These are phyloP conservation scores for Chromis chromis DNA, from an alignment of 2,797 vertebrate species.

Conservation along the genomic window DNA sequence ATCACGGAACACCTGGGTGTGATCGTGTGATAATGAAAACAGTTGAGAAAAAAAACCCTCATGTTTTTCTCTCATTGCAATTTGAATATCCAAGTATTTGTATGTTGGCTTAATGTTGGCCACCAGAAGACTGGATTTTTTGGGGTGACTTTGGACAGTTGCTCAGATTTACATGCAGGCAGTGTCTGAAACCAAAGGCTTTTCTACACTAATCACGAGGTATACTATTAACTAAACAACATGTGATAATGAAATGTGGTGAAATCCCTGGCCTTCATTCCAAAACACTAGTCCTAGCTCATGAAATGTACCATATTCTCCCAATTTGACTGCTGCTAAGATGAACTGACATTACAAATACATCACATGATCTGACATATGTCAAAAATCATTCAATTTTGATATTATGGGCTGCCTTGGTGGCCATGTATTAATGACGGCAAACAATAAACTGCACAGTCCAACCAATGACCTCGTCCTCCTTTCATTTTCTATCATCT, in stretches of 20 bases:
- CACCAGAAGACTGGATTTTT: conserved; percentile 16
- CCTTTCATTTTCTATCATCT: too few relatives aligned
- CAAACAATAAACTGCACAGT: neutral
- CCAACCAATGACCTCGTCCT: too few relatives aligned
- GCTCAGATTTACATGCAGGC: conserved; percentile 47
- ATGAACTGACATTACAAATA: too few relatives aligned
- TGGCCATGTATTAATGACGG: neutral
- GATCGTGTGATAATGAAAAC: conserved; percentile 34
- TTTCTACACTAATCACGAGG: conserved; percentile 12
- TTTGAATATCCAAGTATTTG: neutral
- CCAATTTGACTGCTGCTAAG: too few relatives aligned
- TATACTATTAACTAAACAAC: neutral
- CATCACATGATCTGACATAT: too few relatives aligned
- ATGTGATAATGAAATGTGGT: neutral
- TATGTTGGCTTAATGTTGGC: conserved; percentile 2
- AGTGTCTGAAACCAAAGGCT: neutral
- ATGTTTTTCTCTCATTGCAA: neutral
- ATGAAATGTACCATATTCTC: too few relatives aligned
- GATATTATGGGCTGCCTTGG: neutral
- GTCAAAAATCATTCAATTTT: neutral
- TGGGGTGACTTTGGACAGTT: conserved; percentile 40
- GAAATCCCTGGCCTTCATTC: neutral
- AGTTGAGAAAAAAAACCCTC: neutral
- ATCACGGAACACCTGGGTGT: conserved; percentile 53
- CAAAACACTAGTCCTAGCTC: neutral